phyloP scores from a whole-genome alignment of 1,140 invertebrate species.

The Plodia interpunctella region DNA sequence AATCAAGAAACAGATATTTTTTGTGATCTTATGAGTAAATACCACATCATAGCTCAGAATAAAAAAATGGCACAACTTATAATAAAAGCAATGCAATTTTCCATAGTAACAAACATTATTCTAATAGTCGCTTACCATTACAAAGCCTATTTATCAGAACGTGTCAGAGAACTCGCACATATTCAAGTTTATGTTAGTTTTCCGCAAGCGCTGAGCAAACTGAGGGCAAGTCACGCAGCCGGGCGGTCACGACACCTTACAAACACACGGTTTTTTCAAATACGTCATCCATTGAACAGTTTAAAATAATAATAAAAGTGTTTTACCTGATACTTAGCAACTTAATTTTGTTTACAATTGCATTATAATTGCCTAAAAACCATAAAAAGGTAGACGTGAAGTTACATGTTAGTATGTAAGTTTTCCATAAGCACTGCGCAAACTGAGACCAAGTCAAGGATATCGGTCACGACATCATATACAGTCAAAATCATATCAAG shows the following conservation, averaged over 20 bases:
- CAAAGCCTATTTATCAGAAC: constrained; percentile 10
- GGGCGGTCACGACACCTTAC: constrained; percentile 17
- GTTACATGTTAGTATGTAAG: constrained; percentile 68
- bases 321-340: no score
- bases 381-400: no score
- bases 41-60: no score
- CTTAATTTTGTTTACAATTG: no score
- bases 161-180: constrained; percentile 24
- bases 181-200: constrained; percentile 71
- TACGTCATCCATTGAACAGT: no score
- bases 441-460: constrained; percentile 48
- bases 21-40: no score
- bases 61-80: no score
- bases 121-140: constrained; percentile 7
- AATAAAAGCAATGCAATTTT: no score
- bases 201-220: constrained; percentile 59
- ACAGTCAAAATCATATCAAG: no score
- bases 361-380: no score
- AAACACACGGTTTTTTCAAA: background rate
- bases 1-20: no score
- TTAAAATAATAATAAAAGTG: no score
- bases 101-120: background rate
- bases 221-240: constrained; percentile 45
- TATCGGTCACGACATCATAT: constrained; percentile 24
- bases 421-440: constrained; percentile 61